Evolutionary conservation across 2,888 invertebrate species (phyloP).

Genomic region (Biston betularia): DNA sequence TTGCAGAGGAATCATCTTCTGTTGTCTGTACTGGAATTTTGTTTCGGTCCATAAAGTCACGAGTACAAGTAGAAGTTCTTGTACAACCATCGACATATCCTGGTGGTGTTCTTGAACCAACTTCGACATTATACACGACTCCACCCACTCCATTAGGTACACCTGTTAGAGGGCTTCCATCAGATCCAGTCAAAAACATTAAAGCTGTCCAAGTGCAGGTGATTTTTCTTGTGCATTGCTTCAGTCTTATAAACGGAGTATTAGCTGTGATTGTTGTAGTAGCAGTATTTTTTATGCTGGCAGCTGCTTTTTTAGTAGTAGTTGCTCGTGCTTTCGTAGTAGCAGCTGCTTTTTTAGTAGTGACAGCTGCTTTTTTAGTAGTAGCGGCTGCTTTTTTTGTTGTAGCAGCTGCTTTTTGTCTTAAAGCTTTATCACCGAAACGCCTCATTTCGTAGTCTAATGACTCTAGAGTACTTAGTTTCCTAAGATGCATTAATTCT

Average conservation of each 20-base stretch:
- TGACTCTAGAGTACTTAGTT: conserved; percentile 55
- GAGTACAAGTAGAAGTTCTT: conserved; percentile 77
- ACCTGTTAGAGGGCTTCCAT: conserved; percentile 51
- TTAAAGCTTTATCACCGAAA: conserved; percentile 32
- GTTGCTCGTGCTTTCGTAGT: conserved; percentile 6
- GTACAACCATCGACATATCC: conserved; percentile 79
- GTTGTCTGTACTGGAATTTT: conserved; percentile 56
- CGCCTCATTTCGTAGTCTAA: conserved; percentile 56
- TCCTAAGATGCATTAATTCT: conserved; percentile 76
- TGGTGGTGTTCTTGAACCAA: conserved; percentile 69
- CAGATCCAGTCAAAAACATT: conserved; percentile 54
- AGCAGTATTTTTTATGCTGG: background rate
- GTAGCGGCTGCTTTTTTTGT: conserved; percentile 1
- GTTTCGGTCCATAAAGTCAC: conserved; percentile 72
- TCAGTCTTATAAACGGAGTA: conserved; percentile 64
- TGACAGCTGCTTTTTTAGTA: conserved; percentile 1
- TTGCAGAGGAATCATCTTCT: conserved; percentile 19
- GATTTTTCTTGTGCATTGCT: conserved; percentile 73
- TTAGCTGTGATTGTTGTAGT: conserved; percentile 56
- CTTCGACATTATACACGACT: conserved; percentile 38
- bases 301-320: conserved; percentile 1
- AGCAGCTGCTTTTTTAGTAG: conserved; percentile 1
- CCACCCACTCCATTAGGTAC: conserved; percentile 42
- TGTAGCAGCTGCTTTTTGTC: conserved; percentile 16
- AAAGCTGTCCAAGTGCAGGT: conserved; percentile 79